Evolutionary conservation across 1,140 invertebrate genomes (phyloP).

Genomic region (Lepidurus arcticus): DNA sequence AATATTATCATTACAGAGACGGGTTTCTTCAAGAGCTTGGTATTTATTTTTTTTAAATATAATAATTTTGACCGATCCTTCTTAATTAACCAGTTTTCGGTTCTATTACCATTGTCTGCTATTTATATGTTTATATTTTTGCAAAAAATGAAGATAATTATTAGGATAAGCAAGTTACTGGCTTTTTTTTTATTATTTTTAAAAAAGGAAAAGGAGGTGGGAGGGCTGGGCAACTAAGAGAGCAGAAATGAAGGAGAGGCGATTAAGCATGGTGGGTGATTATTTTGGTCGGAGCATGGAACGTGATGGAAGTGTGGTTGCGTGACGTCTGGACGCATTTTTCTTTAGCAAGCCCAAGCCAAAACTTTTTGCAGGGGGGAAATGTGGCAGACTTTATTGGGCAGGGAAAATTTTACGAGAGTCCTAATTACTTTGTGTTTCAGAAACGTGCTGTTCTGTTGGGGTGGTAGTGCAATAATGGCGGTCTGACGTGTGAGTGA

Average conservation of each 20-base stretch:
- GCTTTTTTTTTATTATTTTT: too few species aligned
- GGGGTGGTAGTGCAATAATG: not conserved
- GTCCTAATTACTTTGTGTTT: constrained; percentile 1
- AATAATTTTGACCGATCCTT: too few species aligned
- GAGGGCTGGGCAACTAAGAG: not conserved
- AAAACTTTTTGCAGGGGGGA: too few species aligned
- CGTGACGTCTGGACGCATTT: constrained; percentile 17
- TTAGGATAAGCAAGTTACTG: too few species aligned
- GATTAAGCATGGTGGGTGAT: not conserved
- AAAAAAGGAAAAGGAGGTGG: not conserved
- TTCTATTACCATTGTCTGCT: too few species aligned
- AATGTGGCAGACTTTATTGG: not conserved
- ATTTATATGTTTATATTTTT: too few species aligned
- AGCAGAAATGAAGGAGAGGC: not conserved
- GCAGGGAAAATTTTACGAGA: not conserved
- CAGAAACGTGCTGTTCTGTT: not conserved
- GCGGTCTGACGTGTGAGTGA: not conserved
- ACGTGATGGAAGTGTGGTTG: not conserved
- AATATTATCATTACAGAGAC: not conserved
- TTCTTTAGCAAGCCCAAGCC: not conserved
- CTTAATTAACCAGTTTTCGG: too few species aligned
- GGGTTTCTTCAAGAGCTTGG: not conserved
- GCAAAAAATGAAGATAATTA: too few species aligned
- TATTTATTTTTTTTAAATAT: not conserved
- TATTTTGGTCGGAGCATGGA: not conserved